These are phyloP conservation scores for Zosterops hypoxanthus DNA, from an alignment of 2,113 vertebrate species.

Conservation along the genomic window DNA sequence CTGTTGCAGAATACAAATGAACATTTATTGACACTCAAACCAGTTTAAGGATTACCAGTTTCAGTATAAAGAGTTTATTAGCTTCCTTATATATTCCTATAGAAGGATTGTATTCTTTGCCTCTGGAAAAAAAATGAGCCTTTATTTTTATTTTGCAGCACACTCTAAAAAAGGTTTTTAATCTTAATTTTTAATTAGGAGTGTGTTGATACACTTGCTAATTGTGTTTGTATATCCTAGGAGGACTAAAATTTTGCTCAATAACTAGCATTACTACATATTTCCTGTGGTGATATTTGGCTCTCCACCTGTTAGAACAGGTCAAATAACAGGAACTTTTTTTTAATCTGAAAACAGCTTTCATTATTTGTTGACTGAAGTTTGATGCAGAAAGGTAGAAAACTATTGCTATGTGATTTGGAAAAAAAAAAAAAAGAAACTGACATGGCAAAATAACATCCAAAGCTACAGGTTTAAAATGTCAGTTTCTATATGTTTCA, in stretches of 20 bases:
- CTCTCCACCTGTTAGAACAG: neutral
- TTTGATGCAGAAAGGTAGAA: slow-evolving; percentile 26
- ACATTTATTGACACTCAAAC: neutral
- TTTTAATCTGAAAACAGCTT: neutral
- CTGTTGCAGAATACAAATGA: neutral
- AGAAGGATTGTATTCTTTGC: neutral
- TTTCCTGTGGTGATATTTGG: neutral
- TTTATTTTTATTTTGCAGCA: neutral
- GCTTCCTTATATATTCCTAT: neutral
- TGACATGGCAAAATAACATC: slow-evolving; percentile 13
- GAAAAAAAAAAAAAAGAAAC: neutral
- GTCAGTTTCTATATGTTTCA: slow-evolving; percentile 54
- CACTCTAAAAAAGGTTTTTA: neutral
- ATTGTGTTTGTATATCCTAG: neutral
- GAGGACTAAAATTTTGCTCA: neutral
- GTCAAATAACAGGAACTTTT: slow-evolving; percentile 7
- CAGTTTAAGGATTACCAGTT: neutral
- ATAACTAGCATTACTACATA: rapidly evolving
- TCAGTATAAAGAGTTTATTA: neutral
- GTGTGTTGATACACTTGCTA: neutral
- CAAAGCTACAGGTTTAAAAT: slow-evolving; percentile 40
- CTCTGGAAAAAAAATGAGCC: neutral
- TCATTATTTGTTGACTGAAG: slow-evolving; percentile 15
- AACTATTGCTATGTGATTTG: neutral
- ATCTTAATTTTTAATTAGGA: neutral